Base-by-base conservation (phyloP, 2,888 invertebrate genomes). In the Ormyrus thymus region DNA sequence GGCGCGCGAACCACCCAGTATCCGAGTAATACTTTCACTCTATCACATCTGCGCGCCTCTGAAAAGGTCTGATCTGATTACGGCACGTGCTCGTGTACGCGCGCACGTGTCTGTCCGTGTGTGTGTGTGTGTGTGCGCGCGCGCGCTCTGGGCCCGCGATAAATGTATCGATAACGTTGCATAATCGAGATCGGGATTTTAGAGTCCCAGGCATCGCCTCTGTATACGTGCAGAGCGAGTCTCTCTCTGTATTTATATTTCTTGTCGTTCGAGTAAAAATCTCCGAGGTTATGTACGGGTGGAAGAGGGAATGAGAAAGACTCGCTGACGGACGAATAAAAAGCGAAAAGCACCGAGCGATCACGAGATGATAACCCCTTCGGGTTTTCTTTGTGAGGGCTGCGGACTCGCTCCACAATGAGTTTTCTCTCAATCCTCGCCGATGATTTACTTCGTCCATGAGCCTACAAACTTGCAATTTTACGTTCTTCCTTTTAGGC, bases 21-120 rank as follows among this genome's bases (percentile, higher is more conserved):
- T 45, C 55, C 59, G 45, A 58, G 65, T 69, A 76, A 76, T 72
- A 82, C 82, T 82, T 82, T 81, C 82, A 82, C 82, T 81, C 74
- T 77, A 82, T 81, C 75, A 72, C 77, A 64, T 75, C 46, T 59
- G 51, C 43, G 65, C 46, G 58, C 29, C 64, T 75, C 74, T 66
- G 56, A 80, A 72, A 78, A 73, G 62, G 51, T 78, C 55, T 59
- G 76, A 80, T 81, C 75, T 73, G 73, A 72, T 78, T 72, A 73
- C 55, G 69, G 15, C 51, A 10, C 56, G 45, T 55, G 43, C 10
- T 29, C 29, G 29, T 29, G 29, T 29, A 29, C 29, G 29, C 29
- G 29, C 29, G n/a, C 45, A 58, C 58, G 55, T 59, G 6, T 62
- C 7, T 58, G n/a, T 4, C 4, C 29, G 4, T 0, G 29, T 29